These are phyloP conservation scores for Dromaius novaehollandiae DNA, from an alignment of 2,113 vertebrate species.

Conservation along the genomic window DNA sequence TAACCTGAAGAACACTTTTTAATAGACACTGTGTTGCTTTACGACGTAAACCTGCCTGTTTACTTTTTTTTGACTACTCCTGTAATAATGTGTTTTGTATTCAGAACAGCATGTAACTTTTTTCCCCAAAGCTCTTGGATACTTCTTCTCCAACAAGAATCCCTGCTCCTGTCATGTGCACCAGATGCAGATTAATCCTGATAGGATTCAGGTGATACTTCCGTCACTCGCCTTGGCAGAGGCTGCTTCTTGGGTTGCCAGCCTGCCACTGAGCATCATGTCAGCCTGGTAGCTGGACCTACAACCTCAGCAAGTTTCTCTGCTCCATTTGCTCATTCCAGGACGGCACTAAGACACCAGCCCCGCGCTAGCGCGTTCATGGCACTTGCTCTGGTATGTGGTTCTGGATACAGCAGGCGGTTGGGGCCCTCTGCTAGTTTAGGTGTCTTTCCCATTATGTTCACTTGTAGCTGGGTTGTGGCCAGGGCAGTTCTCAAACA, in stretches of 20 bases:
- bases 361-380: accelerated
- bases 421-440: not conserved
- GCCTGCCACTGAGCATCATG: not conserved
- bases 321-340: not conserved
- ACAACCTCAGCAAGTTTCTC: not conserved
- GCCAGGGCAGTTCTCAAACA: accelerated
- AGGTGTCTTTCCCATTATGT: not conserved
- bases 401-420: not conserved
- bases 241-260: not conserved
- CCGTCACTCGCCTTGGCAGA: not conserved
- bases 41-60: not conserved
- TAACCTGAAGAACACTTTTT: not conserved
- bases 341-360: not conserved
- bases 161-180: not conserved
- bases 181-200: not conserved
- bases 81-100: not conserved
- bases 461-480: accelerated
- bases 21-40: not conserved
- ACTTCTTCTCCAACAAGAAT: not conserved
- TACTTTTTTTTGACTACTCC: not conserved
- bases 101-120: not conserved
- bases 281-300: not conserved
- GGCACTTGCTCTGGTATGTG: not conserved
- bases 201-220: not conserved
- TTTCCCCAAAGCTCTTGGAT: not conserved